Evolutionary conservation across 2,113 vertebrate species (phyloP).

Genomic region (Saguinus imperator): DNA sequence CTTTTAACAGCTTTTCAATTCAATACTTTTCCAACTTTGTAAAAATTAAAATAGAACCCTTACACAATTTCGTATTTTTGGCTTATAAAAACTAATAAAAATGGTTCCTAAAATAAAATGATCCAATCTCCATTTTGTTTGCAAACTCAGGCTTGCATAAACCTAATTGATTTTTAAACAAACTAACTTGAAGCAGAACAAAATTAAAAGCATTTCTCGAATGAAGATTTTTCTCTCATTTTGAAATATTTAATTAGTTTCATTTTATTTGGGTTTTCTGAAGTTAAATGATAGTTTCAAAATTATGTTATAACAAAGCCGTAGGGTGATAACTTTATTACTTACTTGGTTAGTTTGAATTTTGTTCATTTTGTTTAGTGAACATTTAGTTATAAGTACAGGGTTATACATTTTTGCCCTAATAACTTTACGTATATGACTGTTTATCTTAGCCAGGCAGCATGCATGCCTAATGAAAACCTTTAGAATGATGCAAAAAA

Average conservation of each 20-base stretch:
- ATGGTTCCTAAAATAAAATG: conserved; percentile 32
- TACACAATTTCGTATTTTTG: background rate
- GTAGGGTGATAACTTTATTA: background rate
- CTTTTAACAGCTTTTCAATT: conserved; percentile 24
- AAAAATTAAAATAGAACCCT: conserved; percentile 46
- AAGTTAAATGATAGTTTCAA: background rate
- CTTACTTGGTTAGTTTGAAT: background rate
- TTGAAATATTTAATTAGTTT: conserved; percentile 45
- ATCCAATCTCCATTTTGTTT: conserved; percentile 49
- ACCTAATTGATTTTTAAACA: conserved; percentile 57
- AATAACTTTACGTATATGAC: background rate
- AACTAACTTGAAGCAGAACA: background rate
- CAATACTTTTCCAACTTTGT: conserved; percentile 29
- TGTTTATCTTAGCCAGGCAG: background rate
- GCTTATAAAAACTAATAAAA: background rate
- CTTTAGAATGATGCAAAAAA: background rate
- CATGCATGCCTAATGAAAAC: background rate
- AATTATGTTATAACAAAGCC: background rate
- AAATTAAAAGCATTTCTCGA: background rate
- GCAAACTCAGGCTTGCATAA: background rate
- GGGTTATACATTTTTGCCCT: background rate
- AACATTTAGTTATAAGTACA: background rate
- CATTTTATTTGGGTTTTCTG: conserved; percentile 53
- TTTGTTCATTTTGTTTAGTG: conserved; percentile 32
- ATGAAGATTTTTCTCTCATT: conserved; percentile 52